Evolutionary conservation across 2,888 invertebrate species (phyloP).

Genomic region (Thera britannica): DNA sequence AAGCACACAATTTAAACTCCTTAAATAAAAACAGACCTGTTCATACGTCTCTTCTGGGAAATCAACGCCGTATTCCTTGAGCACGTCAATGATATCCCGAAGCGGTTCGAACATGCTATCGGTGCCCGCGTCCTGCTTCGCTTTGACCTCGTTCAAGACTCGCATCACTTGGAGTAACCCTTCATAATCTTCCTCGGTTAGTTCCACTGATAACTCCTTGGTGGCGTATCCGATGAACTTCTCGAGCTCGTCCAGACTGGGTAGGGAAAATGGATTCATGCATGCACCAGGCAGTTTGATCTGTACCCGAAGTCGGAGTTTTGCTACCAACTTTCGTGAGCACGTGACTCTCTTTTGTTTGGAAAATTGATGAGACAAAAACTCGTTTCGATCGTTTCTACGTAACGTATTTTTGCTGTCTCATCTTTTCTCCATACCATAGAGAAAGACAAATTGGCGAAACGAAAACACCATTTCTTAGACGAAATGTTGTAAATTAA

Average conservation of each 20-base stretch:
- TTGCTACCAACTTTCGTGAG: too few species aligned
- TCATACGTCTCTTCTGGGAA: conserved; percentile 91
- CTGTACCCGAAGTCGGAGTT: too few species aligned
- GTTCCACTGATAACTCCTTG: conserved; percentile 87
- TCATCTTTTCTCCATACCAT: too few species aligned
- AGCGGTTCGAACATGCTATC: conserved; percentile 96
- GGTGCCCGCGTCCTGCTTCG: conserved; percentile 86
- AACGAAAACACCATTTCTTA: too few species aligned
- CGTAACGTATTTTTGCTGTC: too few species aligned
- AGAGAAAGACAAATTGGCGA: too few species aligned
- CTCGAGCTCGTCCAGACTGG: conserved; percentile 87
- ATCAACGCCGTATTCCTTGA: conserved; percentile 94
- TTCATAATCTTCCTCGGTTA: conserved; percentile 94
- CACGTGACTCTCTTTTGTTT: too few species aligned
- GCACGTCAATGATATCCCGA: conserved; percentile 92
- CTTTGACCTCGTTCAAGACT: conserved; percentile 92
- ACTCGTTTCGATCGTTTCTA: too few species aligned
- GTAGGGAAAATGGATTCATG: not conserved
- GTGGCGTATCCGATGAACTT: conserved; percentile 91
- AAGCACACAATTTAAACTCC: too few species aligned
- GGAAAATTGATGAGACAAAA: too few species aligned
- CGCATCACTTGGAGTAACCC: conserved; percentile 93
- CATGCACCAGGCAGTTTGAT: too few species aligned
- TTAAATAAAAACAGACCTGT: conserved; percentile 78
- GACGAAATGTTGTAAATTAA: too few species aligned